Evolutionary conservation across 2,888 invertebrate species (phyloP).

Genomic region (Eupithecia tripunctaria): DNA sequence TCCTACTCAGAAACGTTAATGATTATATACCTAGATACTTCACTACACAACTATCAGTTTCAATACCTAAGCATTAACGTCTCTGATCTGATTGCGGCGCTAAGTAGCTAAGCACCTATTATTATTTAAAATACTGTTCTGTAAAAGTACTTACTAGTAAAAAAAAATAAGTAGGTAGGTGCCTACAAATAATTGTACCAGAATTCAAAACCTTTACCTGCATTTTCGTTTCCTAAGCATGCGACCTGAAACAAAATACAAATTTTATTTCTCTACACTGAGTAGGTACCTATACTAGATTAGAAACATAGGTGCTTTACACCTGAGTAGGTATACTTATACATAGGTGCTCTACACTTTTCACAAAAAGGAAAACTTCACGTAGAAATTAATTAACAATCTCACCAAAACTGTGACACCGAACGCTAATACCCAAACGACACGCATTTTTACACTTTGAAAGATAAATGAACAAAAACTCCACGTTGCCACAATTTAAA

Average conservation of each 20-base stretch:
- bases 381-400: neutral
- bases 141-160: no score
- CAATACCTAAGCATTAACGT: no score
- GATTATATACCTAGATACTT: no score
- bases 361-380: neutral
- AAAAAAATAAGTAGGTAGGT: no score
- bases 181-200: neutral
- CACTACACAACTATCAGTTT: no score
- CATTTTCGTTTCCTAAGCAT: constrained; percentile 28
- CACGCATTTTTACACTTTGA: constrained; percentile 37
- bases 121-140: no score
- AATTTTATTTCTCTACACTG: neutral
- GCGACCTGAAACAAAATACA: constrained; percentile 43
- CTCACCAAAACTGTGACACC: constrained; percentile 38
- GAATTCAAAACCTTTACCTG: constrained; percentile 37
- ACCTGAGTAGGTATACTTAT: neutral
- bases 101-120: no score
- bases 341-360: no score
- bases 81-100: no score
- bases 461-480: constrained; percentile 31
- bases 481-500: constrained; percentile 35
- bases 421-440: constrained; percentile 21
- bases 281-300: no score
- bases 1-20: no score
- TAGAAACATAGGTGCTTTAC: no score